phyloP scores from a whole-genome alignment of 2,113 vertebrate species.

The Vimba vimba region DNA sequence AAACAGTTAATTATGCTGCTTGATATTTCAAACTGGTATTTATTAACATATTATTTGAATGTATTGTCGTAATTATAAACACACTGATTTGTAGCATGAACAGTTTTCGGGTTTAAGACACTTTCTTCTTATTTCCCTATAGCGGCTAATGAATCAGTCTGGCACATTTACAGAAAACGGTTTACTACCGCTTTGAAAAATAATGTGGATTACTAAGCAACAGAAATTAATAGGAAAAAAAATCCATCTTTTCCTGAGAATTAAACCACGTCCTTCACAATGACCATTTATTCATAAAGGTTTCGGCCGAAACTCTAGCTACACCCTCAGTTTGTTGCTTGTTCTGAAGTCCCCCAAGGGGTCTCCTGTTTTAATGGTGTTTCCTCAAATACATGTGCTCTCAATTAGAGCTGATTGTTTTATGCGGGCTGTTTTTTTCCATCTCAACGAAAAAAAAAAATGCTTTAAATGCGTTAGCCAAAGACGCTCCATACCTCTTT shows the following conservation, averaged over 20 bases:
- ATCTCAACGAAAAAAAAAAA: not conserved
- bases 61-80: too few relatives aligned
- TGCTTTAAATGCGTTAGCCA: not conserved
- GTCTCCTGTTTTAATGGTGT: slow-evolving; percentile 4
- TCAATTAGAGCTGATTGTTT: slow-evolving; percentile 19
- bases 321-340: not conserved
- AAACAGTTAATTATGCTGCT: too few relatives aligned
- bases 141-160: too few relatives aligned
- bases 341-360: not conserved
- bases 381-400: slow-evolving; percentile 36
- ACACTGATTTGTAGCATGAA: too few relatives aligned
- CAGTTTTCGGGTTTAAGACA: too few relatives aligned
- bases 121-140: too few relatives aligned
- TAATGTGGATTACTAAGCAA: too few relatives aligned
- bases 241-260: not conserved
- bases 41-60: too few relatives aligned
- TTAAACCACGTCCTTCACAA: not conserved
- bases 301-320: not conserved
- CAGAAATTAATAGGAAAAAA: not conserved
- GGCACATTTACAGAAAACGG: too few relatives aligned
- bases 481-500: not conserved
- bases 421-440: slow-evolving; percentile 20
- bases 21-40: too few relatives aligned
- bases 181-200: too few relatives aligned
- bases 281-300: not conserved